Conservation (phyloP, 2,797 vertebrate species). For the Gastrophryne carolinensis region DNA sequence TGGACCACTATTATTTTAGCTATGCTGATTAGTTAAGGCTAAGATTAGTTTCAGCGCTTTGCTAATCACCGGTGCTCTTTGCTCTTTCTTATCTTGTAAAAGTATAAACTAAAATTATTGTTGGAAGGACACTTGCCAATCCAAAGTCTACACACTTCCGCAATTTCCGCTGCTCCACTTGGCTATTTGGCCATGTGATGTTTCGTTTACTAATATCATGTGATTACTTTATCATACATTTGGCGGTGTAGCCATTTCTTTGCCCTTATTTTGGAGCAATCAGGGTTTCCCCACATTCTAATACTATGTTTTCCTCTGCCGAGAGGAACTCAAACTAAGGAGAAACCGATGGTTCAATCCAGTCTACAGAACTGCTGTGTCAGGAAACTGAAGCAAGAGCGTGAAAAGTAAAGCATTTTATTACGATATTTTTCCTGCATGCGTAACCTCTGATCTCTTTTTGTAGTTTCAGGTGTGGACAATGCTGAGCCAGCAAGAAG, state of each 20-base stretch:
- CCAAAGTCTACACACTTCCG: not conserved
- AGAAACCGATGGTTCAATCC: not conserved
- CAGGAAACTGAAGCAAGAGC: constrained; percentile 24
- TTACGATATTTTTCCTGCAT: constrained; percentile 30
- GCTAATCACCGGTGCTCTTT: too few species aligned
- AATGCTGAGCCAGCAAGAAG: constrained; percentile 14
- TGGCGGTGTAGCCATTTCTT: too few species aligned
- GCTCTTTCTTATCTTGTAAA: too few species aligned
- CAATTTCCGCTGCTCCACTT: not conserved
- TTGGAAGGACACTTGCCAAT: not conserved
- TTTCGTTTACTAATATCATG: too few species aligned
- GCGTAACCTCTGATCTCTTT: constrained; percentile 14
- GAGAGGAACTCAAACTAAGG: not conserved
- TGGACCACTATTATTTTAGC: too few species aligned
- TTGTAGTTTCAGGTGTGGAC: constrained; percentile 39
- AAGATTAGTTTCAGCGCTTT: too few species aligned
- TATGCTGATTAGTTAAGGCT: too few species aligned
- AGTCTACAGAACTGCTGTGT: constrained; percentile 25
- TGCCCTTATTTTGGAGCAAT: too few species aligned
- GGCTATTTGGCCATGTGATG: too few species aligned
- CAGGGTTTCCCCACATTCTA: too few species aligned
- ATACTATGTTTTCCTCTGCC: too few species aligned
- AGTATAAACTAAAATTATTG: constrained; percentile 49
- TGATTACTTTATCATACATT: too few species aligned
- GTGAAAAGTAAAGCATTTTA: constrained; percentile 15